Evolutionary conservation across 2,888 invertebrate genomes (phyloP).

Genomic region (Agriotes lineatus): DNA sequence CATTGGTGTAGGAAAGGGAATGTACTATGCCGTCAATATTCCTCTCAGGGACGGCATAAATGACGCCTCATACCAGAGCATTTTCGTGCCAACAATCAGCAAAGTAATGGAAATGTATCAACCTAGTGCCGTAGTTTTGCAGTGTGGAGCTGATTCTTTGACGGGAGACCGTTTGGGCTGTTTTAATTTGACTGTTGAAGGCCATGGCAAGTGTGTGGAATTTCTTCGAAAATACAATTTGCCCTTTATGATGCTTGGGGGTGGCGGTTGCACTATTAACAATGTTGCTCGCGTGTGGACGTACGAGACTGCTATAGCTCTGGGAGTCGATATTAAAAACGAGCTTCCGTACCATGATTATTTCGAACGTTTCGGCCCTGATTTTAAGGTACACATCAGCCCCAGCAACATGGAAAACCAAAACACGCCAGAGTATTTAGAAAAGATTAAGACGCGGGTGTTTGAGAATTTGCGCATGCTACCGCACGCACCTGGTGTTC

Average conservation of each 20-base stretch:
- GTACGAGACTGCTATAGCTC: conserved; percentile 97
- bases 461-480: too few species aligned
- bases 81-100: too few species aligned
- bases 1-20: conserved; percentile 92
- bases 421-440: conserved; percentile 97
- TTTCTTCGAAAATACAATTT: conserved; percentile 97
- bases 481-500: conserved; percentile 99
- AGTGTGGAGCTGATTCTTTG: conserved; percentile 98
- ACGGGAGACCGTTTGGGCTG: too few species aligned
- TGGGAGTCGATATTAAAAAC: conserved; percentile 97
- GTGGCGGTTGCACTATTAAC: conserved; percentile 98
- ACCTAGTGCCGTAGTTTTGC: conserved; percentile 96
- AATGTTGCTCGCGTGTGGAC: conserved; percentile 99
- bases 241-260: conserved; percentile 96
- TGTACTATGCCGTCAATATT: too few species aligned
- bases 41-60: conserved; percentile 99
- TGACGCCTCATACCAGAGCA: conserved; percentile 96
- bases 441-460: conserved; percentile 92
- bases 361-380: conserved; percentile 99
- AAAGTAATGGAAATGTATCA: conserved; percentile 99
- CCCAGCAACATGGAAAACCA: conserved; percentile 99
- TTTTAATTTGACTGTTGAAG: conserved; percentile 93
- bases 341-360: too few species aligned
- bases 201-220: conserved; percentile 98
- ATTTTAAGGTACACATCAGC: too few species aligned